Evolutionary conservation across 1,140 invertebrate species (phyloP).

Genomic region (Lepidurus arcticus): DNA sequence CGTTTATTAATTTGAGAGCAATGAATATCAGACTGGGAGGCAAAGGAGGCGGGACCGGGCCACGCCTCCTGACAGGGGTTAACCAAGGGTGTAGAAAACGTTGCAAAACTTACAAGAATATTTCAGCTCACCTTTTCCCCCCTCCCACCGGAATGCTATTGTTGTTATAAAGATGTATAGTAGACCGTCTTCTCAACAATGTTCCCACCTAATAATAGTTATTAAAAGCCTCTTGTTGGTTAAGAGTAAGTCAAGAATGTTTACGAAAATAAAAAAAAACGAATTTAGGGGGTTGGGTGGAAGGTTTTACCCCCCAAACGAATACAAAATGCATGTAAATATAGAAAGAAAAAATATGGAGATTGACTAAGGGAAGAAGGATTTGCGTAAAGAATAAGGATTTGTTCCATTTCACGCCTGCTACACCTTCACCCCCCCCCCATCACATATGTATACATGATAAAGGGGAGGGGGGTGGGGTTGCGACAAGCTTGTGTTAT

Average conservation of each 20-base stretch:
- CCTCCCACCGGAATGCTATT: neutral
- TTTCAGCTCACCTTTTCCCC: neutral
- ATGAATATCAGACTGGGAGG: neutral
- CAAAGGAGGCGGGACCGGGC: neutral
- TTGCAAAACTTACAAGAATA: neutral
- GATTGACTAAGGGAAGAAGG: neutral
- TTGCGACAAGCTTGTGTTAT: neutral
- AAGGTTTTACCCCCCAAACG: neutral
- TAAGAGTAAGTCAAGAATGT: no score
- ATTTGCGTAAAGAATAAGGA: conserved; percentile 20
- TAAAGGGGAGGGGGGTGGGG: neutral
- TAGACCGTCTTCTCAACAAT: neutral
- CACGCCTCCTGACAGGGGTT: neutral
- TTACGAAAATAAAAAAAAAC: neutral
- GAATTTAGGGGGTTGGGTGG: neutral
- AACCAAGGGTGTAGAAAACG: neutral
- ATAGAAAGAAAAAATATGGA: neutral
- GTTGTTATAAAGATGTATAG: neutral
- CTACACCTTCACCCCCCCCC: neutral
- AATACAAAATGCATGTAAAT: neutral
- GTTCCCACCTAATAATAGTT: neutral
- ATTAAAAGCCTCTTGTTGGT: neutral
- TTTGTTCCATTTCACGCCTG: conserved; percentile 7
- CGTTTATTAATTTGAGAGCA: conserved; percentile 1
- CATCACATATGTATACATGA: conserved; percentile 18